Evolutionary conservation across 2,797 vertebrate species (phyloP).

Genomic region (Helicolenus hilgendorfi): DNA sequence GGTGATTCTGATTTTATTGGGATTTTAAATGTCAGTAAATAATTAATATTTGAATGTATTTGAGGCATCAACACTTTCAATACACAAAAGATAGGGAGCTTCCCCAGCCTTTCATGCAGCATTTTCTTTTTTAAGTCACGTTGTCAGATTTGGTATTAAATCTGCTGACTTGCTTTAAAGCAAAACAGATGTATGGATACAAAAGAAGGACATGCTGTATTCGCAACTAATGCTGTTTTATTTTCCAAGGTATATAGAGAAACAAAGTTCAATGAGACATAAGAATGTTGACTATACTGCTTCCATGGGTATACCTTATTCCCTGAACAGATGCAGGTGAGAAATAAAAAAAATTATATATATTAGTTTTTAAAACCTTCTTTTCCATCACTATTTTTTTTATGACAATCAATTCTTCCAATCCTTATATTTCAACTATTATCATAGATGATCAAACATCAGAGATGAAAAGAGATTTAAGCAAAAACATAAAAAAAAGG

Average conservation of each 20-base stretch:
- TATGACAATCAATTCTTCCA: neutral
- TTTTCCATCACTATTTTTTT: neutral
- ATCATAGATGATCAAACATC: neutral
- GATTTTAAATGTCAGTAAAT: neutral
- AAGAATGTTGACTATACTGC: neutral
- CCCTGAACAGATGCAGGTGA: neutral
- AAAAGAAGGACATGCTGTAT: neutral
- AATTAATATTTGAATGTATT: neutral
- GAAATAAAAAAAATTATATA: no score
- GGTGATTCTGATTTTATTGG: no score
- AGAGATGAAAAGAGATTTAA: neutral
- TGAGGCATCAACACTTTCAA: neutral
- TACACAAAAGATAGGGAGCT: neutral
- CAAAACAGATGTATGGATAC: neutral
- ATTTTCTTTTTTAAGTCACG: neutral
- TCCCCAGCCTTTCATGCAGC: neutral
- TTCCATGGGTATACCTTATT: neutral
- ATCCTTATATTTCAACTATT: neutral
- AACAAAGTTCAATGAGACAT: neutral
- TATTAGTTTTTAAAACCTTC: neutral
- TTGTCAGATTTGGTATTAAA: neutral
- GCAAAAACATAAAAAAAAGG: neutral
- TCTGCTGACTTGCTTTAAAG: neutral
- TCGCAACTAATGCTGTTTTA: neutral
- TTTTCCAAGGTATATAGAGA: neutral